Base-by-base conservation (phyloP, 1,140 invertebrate genomes). In the Chlorops oryzae region DNA sequence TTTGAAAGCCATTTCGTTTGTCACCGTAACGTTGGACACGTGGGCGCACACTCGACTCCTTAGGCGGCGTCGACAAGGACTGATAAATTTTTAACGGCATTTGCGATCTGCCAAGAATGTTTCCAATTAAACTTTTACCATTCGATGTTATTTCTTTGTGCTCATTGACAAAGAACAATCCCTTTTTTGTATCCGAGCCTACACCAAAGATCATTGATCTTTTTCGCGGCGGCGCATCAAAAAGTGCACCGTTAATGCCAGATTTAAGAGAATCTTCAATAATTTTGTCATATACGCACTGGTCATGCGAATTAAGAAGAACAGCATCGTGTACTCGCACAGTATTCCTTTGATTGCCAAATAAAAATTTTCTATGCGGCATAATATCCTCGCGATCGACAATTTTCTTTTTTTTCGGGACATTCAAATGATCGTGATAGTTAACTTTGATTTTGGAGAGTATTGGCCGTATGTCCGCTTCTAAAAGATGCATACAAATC, bases 151-250 rank as follows among this genome's bases (percentile, higher is more conserved):
- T 83, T 24, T 79, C 79, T 53, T 81, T 77, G 47, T 85, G 80
- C 81, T 96, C 92, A 25, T 92, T 75, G 21, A 89, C 89, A 74
- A 88, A 88, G 74, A 93, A 90, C 73, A 93, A 93, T 12, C 86
- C 90, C 55, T 92, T 60, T 73, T 83, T 96, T 3, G 93, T 93
- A 58, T 84, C 81, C 24, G 81, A 77, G 2, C 93, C 93, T n/a
- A 82, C 81, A 15, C 84, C 84, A 17, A 93, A 63, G 40, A 94
- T 84, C 25, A 92, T 75, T 51, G 82, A 84, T 47, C 85, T 85
- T 39, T 89, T 81, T 9, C 88, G 85, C 1, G 90, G 83, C 54
- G 82, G 82, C 1, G 84, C 81, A 41, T 84, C 79, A 55, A 88
- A 86, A 58, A 78, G 80, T 5, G 62, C 54, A 64, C n/a, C n/a